Evolutionary conservation across 2,888 invertebrate genomes (phyloP), one percentile per base, ranked within the genome.

Genomic region (Encarsia formosa): DNA sequence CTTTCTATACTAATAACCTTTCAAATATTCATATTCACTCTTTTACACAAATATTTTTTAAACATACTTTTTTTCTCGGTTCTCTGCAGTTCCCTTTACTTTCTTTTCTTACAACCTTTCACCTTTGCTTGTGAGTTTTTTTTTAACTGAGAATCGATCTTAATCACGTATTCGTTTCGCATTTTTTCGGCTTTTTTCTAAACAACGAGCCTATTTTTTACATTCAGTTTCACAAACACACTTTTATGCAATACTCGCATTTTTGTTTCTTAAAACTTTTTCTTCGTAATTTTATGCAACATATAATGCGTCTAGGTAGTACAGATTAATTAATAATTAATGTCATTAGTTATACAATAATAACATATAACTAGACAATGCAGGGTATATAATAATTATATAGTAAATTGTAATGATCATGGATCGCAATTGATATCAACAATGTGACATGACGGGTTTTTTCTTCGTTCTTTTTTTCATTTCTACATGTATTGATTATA

Each of bases 331-430:
- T 70, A 71, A 73, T 73, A 72, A 72, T 71, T 71, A 72, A 72
- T 72, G 72, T 71, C 68, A 63, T 72, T 73, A 73, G 72, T 71
- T 72, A 71, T 73, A 71, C 68, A 73, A 72, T 72, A 71, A 72
- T 73, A 73, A 72, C 72, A 66, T 73, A 73, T 73, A 71, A 70
- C 71, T 72, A 73, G 72, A 73, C 71, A 73, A 73, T 72, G 72
- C 70, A 73, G 72, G 72, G n/a, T n/a, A n/a, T n/a, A 72, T 73
- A 72, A 72, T 72, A 72, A 73, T 73, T 73, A 73, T 72, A 72
- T 73, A 65, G 67, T 73, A 72, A 73, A 71, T 72, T 71, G 65
- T 72, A 72, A 73, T 73, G 72, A 73, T 73, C 68, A 67, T 72
- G 70, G 72, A 71, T 73, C 68, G 73, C 70, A 73, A 73, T 73